A percentile compares a stretch with the other conserved stretches of the same genome.
These are phyloP conservation scores for Hemithea aestivaria DNA, from an alignment of 2,888 invertebrate species.

Conservation along the genomic window DNA sequence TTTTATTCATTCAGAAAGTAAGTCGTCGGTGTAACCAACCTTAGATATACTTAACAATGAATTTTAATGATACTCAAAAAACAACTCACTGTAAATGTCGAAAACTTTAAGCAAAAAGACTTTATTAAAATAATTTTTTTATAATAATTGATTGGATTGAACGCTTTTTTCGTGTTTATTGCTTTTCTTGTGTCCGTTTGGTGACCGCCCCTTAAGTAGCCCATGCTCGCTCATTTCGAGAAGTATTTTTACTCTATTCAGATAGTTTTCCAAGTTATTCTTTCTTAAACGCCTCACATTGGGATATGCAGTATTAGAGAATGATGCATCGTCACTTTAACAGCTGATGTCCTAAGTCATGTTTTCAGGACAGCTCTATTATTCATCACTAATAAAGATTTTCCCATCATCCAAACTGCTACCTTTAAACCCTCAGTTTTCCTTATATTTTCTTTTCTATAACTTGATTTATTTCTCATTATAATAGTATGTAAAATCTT, in stretches of 20 bases:
- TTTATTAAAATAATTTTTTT: slow-evolving; percentile 65
- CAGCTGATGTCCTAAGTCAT: slow-evolving; percentile 76
- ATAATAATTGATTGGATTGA: slow-evolving; percentile 79
- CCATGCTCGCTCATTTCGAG: slow-evolving; percentile 77
- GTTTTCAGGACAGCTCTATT: slow-evolving; percentile 77
- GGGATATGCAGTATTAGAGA: slow-evolving; percentile 78
- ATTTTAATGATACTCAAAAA: slow-evolving; percentile 72
- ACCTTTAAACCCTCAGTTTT: slow-evolving; percentile 6
- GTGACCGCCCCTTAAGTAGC: slow-evolving; percentile 77
- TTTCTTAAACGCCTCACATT: slow-evolving; percentile 75
- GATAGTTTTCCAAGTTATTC: slow-evolving; percentile 69
- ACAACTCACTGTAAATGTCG: slow-evolving; percentile 70
- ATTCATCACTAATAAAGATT: slow-evolving; percentile 73
- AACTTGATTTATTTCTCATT: slow-evolving; percentile 11
- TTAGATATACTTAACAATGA: slow-evolving; percentile 35
- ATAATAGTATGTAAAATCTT: neutral
- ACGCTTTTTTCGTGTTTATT: slow-evolving; percentile 80
- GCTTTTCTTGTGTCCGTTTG: slow-evolving; percentile 82
- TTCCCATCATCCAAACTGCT: slow-evolving; percentile 69
- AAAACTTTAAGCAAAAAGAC: slow-evolving; percentile 55
- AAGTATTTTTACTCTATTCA: slow-evolving; percentile 70
- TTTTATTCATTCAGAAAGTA: slow-evolving; percentile 32
- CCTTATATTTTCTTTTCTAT: slow-evolving; percentile 20
- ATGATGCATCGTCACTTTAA: slow-evolving; percentile 78
- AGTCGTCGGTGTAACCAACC: slow-evolving; percentile 46